Percentiles rank a stretch among this genome's conserved stretches.
Conservation (phyloP, 2,113 vertebrate genomes). For the Mormyrus lacerda region DNA sequence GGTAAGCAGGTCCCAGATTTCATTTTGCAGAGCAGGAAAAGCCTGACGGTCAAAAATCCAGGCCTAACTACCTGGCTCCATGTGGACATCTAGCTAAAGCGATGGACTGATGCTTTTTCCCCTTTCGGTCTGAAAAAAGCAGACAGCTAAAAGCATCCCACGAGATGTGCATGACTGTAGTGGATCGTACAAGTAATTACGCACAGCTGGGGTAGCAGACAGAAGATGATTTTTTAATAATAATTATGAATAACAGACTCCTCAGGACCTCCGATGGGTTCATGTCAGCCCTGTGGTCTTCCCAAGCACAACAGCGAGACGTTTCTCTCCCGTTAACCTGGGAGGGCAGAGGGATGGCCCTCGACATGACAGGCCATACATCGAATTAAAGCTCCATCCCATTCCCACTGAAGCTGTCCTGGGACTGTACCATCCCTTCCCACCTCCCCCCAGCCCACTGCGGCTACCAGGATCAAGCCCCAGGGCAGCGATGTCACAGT, state of each 20-base stretch:
- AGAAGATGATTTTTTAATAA: background rate
- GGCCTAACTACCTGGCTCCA: background rate
- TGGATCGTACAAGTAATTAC: background rate
- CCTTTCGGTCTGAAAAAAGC: background rate
- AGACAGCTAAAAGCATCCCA: background rate
- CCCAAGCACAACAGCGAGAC: background rate
- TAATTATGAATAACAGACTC: background rate
- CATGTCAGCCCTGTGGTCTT: background rate
- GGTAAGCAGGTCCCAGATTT: background rate
- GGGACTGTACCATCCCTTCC: background rate
- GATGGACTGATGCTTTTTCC: background rate
- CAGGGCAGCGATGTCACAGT: background rate
- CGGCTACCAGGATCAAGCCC: background rate
- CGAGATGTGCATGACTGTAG: background rate
- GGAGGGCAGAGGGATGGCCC: background rate
- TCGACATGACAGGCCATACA: background rate
- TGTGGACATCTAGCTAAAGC: background rate
- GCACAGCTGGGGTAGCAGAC: background rate
- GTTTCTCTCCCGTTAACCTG: background rate
- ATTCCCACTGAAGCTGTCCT: background rate
- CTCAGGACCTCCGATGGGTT: background rate
- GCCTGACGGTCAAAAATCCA: background rate
- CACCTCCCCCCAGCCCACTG: background rate
- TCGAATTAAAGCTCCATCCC: background rate
- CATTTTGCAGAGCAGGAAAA: background rate